Evolutionary conservation across 2,797 vertebrate species (phyloP), one percentile per base, ranked within the genome.

Genomic region (Myotis daubentonii): DNA sequence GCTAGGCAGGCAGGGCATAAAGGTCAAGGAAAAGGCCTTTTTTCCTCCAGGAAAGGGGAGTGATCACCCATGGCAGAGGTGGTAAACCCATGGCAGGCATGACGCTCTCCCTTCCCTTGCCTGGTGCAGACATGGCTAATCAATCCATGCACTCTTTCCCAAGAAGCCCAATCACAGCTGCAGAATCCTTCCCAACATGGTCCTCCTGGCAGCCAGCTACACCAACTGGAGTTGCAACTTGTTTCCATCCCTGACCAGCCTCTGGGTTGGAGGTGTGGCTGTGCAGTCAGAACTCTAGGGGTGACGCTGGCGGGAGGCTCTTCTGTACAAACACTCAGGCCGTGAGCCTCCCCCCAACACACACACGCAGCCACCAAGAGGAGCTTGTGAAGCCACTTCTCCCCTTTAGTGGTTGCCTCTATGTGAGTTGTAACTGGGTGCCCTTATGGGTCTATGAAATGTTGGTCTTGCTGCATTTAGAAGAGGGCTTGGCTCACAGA

Each of bases 271-370:
- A n/a, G 17, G 0, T 30, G 2, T 72, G 60, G 76, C 33, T 66
- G 22, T 65, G 33, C 0, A 17, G 51, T 2, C 0, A 1, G 49
- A 66, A 57, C 33, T 13, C 6, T 7, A 4, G 33, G 10, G 15
- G n/a, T 38, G 38, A 41, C 30, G 25, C 6, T 33, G 38, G 38
- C 2, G 1, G 49, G 8, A n/a, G 28, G 53, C 0, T 1, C 30
- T 71, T 19, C 1, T 8, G 30, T 2, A 8, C 25, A 23, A 33
- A 25, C 6, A 8, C 22, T 78, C 78, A 8, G 62, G 36, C 70
- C 15, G 1, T 0, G 19, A 53, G n/a, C 49, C 22, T 68, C 12
- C 55, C 33, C 1, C 0, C 0, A 33, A 23, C 1, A 53, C 47
- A 87, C 0, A n/a, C 2, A 13, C 33, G 23, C 76, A 33, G 38